Conservation (phyloP, 2,888 invertebrate species). For the Neoascia interrupta region DNA sequence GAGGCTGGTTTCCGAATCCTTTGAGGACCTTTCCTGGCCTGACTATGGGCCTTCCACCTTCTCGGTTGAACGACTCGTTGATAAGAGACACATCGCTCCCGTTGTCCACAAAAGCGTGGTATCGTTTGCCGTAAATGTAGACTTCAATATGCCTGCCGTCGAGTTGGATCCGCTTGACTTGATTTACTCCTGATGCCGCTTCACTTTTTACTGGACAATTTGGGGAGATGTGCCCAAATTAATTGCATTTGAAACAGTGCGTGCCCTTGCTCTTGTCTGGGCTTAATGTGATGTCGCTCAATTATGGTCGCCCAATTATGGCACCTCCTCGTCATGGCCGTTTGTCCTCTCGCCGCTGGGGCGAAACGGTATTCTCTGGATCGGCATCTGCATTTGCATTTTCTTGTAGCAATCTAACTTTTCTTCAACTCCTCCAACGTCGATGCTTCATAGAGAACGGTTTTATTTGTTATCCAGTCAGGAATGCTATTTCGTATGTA, state of each 20-base stretch:
- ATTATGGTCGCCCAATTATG: too few relatives aligned
- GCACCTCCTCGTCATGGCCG: too few relatives aligned
- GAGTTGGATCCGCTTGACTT: constrained; percentile 1
- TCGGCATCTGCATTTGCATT: too few relatives aligned
- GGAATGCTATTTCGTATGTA: too few relatives aligned
- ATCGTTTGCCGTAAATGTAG: background rate
- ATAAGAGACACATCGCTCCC: constrained; percentile 18
- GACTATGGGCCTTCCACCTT: background rate
- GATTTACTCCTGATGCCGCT: background rate
- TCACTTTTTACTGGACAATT: too few relatives aligned
- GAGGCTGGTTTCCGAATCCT: constrained; percentile 2
- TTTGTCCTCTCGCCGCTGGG: too few relatives aligned
- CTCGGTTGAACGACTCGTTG: background rate
- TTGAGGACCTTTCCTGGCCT: constrained; percentile 3
- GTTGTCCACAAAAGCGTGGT: constrained; percentile 12
- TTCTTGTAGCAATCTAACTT: too few relatives aligned
- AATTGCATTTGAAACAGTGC: constrained; percentile 17
- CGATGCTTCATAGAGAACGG: too few relatives aligned
- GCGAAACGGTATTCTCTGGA: too few relatives aligned
- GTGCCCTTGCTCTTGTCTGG: background rate
- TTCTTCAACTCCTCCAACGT: too few relatives aligned
- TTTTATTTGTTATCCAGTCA: too few relatives aligned
- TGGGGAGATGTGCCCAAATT: constrained; percentile 17
- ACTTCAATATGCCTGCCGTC: background rate
- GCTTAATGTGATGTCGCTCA: too few relatives aligned